These are phyloP conservation scores for Holocentrus rufus DNA, from an alignment of 2,797 vertebrate genomes.

Conservation along the genomic window DNA sequence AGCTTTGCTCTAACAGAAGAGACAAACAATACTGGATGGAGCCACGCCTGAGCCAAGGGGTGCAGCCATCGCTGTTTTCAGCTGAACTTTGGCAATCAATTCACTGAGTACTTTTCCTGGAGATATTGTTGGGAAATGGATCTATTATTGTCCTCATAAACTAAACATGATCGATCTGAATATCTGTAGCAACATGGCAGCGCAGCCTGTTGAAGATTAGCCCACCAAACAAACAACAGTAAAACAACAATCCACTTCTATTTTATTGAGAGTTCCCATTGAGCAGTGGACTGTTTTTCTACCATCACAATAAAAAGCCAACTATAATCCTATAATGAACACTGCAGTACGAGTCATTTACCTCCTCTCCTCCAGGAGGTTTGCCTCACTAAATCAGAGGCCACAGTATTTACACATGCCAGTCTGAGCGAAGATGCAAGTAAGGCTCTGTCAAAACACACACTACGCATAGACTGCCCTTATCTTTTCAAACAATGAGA, in stretches of 20 bases:
- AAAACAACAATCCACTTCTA: background rate
- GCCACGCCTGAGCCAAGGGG: background rate
- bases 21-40: conserved; percentile 12
- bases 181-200: background rate
- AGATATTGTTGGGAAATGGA: too few species aligned
- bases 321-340: too few species aligned
- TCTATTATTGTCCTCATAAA: background rate
- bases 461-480: conserved; percentile 7
- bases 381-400: conserved; percentile 31
- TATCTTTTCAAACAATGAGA: conserved; percentile 36
- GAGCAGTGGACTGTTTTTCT: background rate
- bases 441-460: conserved; percentile 34
- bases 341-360: background rate
- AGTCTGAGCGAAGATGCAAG: conserved; percentile 18
- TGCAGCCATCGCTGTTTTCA: background rate
- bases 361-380: conserved; percentile 20
- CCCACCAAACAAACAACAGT: background rate
- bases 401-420: conserved; percentile 27
- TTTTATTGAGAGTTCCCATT: background rate
- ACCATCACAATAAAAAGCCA: background rate
- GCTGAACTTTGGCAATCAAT: too few species aligned
- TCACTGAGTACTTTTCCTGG: too few species aligned
- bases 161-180: background rate
- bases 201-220: too few species aligned
- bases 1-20: background rate